Conservation (phyloP, 2,888 invertebrate genomes). For the Drosophila paucipuncta region DNA sequence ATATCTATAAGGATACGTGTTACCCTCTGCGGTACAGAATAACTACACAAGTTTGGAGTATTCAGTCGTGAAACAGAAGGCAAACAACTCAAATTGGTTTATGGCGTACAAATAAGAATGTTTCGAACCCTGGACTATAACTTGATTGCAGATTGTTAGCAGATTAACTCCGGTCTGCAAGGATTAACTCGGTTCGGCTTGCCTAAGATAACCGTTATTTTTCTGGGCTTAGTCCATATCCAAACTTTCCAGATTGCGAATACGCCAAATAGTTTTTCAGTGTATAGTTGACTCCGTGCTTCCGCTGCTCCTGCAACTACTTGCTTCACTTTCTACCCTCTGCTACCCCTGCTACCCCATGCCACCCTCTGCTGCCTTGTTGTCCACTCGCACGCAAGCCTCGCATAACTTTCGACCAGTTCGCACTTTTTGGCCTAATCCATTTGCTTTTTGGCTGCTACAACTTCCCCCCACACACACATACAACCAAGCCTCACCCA, state of each 20-base stretch:
- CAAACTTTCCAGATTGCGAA: background rate
- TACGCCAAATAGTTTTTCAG: background rate
- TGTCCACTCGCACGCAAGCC: constrained; percentile 37
- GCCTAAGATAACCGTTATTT: background rate
- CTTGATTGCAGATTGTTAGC: background rate
- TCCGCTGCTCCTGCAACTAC: background rate
- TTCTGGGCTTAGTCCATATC: background rate
- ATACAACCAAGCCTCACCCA: background rate
- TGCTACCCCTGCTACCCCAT: background rate
- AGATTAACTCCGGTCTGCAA: background rate
- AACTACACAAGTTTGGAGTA: too few relatives aligned
- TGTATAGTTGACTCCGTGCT: background rate
- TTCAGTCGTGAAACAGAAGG: background rate
- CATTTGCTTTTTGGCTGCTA: constrained; percentile 49
- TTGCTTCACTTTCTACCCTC: too few relatives aligned
- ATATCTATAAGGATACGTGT: background rate
- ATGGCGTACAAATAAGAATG: background rate
- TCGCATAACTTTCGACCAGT: constrained; percentile 48
- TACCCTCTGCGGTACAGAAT: background rate
- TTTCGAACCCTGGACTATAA: background rate
- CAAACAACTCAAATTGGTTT: background rate
- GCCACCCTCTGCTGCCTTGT: background rate
- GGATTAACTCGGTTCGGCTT: background rate
- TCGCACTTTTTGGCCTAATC: constrained; percentile 43
- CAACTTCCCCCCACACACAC: constrained; percentile 12